Base-by-base conservation (phyloP, 92 coral and sea anemone species). In the Paragorgia papillata region DNA sequence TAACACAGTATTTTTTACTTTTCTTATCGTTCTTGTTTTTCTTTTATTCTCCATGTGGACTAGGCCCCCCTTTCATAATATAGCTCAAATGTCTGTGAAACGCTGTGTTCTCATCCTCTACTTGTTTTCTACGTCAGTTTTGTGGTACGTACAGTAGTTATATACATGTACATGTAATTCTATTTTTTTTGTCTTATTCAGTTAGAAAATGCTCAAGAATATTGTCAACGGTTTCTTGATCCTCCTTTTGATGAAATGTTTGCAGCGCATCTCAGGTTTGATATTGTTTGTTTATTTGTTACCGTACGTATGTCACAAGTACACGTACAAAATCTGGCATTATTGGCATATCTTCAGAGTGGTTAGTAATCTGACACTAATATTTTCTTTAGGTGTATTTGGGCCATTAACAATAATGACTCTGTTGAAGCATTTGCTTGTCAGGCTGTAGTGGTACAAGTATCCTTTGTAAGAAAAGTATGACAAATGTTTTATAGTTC, bases 361-460 rank as follows among this genome's bases (percentile, higher is more conserved):
- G n/a, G n/a, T n/a, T n/a, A n/a, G n/a, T n/a, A n/a, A n/a, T n/a
- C n/a, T 51, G 58, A 51, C 3, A 17, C 58, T 22, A 51, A 51
- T 44, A 18, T 53, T 54, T n/a, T 30, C 25, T 53, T n/a, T 49
- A 94, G 98, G 67, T 94, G 91, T 37, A 88, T 87, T 30, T 94
- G 98, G 97, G 94, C 97, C 21, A 86, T 94, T 25, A 85, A 90
- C 4, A 92, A 90, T 79, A 87, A 81, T 58, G 91, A 94, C 67
- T 88, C 86, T 77, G 70, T 84, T 33, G 94, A 90, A 48, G 96
- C 98, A 56, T 90, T 83, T 51, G 73, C 89, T 49, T 85, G 94
- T 13, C 98, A 94, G 69, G 88, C 92, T n/a, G 87, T 85, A 0
- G 98, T 90, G 60, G 98, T 94, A 26, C 98, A 94, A 71, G 78